Base-by-base conservation (phyloP, 23 tunicate species). In the Botrylloides violaceus region DNA sequence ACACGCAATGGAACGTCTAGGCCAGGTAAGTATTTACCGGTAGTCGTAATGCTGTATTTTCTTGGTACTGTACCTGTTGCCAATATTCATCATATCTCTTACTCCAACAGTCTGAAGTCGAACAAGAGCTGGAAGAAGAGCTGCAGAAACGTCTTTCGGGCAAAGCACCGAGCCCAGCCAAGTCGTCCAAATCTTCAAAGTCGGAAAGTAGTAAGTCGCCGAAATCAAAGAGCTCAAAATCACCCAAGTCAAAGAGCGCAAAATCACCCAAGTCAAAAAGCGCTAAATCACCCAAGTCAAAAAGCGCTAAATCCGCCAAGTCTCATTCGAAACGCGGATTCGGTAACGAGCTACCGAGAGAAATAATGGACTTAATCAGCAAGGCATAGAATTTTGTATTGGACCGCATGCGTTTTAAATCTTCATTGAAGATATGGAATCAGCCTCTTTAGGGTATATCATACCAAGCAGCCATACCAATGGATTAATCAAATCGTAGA, bases 71-170 rank as follows among this genome's bases (percentile, higher is more conserved):
- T 43, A 7, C 53, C 53, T 15, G 53, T 43, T 7, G 15, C 53
- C 53, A 43, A 15, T 7, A 43, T 43, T 7, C 15, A 7, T 9
- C 53, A 15, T 43, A 7, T 43, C n/a, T n/a, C n/a, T n/a, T n/a
- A 4, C 26, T 58, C 12, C 26, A 4, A n/a, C 74, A 68, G 74
- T 25, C 20, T 20, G 58, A 36, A 20, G 7, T 68, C 58, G 74
- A 68, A 37, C 26, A 37, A 26, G 74, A 68, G 26, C 58, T 68
- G 12, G 58, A 68, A 43, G 74, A 68, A 5, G 58, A 68, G 37
- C 30, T 68, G 37, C 26, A 43, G 9, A 36, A 43, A 68, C 74
- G 74, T 31, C 35, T 63, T 4, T 63, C 70, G 4, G 64, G 18
- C 29, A 26, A 59, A 26, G 19, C 28, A 18, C 19, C 64, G 18